Evolutionary conservation across 2,113 vertebrate species (phyloP), one percentile per base, ranked within the genome.

Genomic region (Capreolus pygargus): DNA sequence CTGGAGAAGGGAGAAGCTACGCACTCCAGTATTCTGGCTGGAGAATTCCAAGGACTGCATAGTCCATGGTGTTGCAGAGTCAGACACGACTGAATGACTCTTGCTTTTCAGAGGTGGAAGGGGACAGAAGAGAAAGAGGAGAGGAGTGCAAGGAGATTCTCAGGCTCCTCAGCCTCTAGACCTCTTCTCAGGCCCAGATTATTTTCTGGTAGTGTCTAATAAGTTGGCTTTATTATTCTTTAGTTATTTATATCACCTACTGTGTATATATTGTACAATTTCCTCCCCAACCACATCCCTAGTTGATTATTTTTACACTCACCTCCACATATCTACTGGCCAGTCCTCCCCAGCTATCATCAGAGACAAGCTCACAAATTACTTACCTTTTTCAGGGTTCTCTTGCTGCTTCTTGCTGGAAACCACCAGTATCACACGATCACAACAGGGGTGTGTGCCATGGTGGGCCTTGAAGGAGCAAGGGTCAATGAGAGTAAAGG

Each of bases 31-130:
- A 23, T 39, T 74, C 67, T 74, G 36, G 5, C 36, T 25, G 67
- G 67, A 74, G 36, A 74, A 39, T 74, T 23, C 67, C 21, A 25
- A 74, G 36, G 21, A 25, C 67, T 74, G 19, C 36, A 74, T 74
- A 39, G 21, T 74, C 21, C 67, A 12, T 1, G 67, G 39, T 19
- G 10, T 39, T 74, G 36, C n/a, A 74, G 10, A 74, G 67, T 39
- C 67, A 70, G 19, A 74, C 67, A 39, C 0, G 0, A 25, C 36
- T 74, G 67, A 74, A 10, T 0, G 0, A 23, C 67, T 58, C 27
- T 13, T 10, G 39, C 67, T 13, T 39, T 70, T 39, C 67, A 74
- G 36, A 74, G 36, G 67, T 74, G 21, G 67, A 25, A 85, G 50
- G 11, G 9, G 6, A n/a, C 86, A 6, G 30, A 67, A 85, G 60